Evolutionary conservation across 2,888 invertebrate species (phyloP).

Genomic region (Ceratothoa steindachneri): DNA sequence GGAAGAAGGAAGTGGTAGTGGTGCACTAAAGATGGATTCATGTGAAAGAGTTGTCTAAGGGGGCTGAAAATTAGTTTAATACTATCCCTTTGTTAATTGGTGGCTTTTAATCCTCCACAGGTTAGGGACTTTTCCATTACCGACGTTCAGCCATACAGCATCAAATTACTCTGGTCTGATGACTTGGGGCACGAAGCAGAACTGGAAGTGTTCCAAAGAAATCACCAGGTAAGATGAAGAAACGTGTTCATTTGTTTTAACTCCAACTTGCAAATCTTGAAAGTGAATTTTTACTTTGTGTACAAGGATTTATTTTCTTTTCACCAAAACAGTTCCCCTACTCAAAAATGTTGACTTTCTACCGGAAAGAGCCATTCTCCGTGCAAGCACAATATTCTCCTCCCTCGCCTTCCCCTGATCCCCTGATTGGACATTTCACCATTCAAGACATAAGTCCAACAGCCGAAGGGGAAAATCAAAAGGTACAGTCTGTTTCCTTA

Average conservation of each 20-base stretch:
- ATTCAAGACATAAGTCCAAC: conserved; percentile 80
- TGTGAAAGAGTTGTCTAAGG: no score
- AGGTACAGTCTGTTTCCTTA: conserved; percentile 58
- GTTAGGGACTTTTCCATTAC: conserved; percentile 62
- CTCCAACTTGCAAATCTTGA: background rate
- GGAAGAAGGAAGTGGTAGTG: no score
- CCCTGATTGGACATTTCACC: conserved; percentile 72
- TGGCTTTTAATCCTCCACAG: no score
- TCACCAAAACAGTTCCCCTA: conserved; percentile 65
- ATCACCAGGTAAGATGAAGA: conserved; percentile 61
- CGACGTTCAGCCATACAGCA: conserved; percentile 79
- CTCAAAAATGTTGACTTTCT: conserved; percentile 89
- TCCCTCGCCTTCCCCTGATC: conserved; percentile 68
- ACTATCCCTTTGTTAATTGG: no score
- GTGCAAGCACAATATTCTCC: conserved; percentile 79
- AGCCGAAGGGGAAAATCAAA: conserved; percentile 83
- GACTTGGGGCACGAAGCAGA: conserved; percentile 64
- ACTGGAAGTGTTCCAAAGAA: conserved; percentile 84
- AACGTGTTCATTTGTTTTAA: background rate
- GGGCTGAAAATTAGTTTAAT: no score
- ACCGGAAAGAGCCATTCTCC: conserved; percentile 79
- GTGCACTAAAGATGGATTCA: no score
- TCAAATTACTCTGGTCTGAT: conserved; percentile 77
- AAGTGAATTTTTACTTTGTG: background rate
- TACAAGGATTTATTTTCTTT: no score